These are phyloP conservation scores for Listronotus bonariensis DNA, from an alignment of 1,140 invertebrate genomes.

Conservation along the genomic window DNA sequence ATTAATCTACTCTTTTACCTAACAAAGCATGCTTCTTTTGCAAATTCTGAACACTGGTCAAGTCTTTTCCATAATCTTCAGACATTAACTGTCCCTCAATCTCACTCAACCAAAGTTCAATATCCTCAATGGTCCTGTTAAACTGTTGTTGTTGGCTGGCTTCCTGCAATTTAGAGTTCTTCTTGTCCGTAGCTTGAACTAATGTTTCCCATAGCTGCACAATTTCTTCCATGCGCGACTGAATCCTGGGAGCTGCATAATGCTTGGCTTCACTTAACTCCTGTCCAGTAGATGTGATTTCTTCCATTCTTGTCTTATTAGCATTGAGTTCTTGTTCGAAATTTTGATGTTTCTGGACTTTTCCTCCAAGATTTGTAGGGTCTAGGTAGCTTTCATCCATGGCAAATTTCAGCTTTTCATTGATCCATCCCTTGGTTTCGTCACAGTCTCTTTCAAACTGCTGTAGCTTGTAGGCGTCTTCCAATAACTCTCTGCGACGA, in stretches of 20 bases:
- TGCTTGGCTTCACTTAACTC: conserved; percentile 76
- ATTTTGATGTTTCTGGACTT: conserved; percentile 99
- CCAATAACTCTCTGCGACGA: conserved; percentile 77
- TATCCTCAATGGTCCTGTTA: conserved; percentile 96
- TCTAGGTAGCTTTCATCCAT: conserved; percentile 99
- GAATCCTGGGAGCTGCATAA: conserved; percentile 77
- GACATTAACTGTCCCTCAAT: conserved; percentile 94
- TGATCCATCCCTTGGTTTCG: conserved; percentile 98
- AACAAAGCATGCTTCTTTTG: conserved; percentile 88
- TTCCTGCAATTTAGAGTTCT: conserved; percentile 89
- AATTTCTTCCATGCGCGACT: conserved; percentile 90
- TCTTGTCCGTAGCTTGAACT: conserved; percentile 87
- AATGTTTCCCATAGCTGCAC: conserved; percentile 92
- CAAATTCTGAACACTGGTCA: conserved; percentile 51
- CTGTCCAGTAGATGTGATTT: conserved; percentile 84
- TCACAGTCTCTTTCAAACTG: conserved; percentile 98
- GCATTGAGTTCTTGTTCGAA: conserved; percentile 96
- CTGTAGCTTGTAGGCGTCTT: conserved; percentile 93
- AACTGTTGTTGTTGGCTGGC: conserved; percentile 98
- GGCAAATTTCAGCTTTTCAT: conserved; percentile 97
- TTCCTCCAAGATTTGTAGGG: conserved; percentile 97
- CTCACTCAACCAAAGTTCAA: conserved; percentile 97
- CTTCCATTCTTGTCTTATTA: conserved; percentile 92
- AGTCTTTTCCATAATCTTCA: conserved; percentile 93
- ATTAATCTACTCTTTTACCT: no score